phyloP scores from a whole-genome alignment of 2,888 invertebrate species.

The Alviniconcha strummeri region DNA sequence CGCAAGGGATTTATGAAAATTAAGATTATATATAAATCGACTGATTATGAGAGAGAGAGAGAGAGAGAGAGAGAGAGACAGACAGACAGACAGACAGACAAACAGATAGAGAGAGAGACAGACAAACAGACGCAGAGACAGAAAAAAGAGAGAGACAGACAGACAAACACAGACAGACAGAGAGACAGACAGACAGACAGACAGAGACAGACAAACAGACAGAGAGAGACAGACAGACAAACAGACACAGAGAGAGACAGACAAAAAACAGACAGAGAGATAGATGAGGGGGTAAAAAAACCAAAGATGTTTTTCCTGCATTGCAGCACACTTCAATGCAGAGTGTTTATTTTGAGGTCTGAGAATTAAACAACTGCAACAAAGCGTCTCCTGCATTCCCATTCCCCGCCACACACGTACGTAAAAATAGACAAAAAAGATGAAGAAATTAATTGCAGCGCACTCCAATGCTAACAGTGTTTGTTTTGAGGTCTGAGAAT shows the following conservation, averaged over 20 bases:
- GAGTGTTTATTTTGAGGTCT: not conserved
- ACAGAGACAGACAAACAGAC: slow-evolving; percentile 1
- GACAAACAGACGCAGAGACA: not conserved
- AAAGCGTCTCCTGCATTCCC: too few relatives aligned
- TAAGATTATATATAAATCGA: too few relatives aligned
- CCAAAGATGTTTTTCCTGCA: not conserved
- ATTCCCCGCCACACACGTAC: too few relatives aligned
- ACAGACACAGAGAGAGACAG: slow-evolving; percentile 12
- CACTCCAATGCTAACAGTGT: slow-evolving; percentile 1
- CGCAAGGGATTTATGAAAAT: not conserved
- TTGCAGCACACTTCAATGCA: not conserved
- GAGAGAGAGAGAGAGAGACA: slow-evolving; percentile 19
- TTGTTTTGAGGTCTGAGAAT: too few relatives aligned
- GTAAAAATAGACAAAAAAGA: slow-evolving; percentile 19
- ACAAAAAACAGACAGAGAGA: not conserved
- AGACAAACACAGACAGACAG: not conserved
- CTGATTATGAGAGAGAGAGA: not conserved
- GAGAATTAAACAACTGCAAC: not conserved
- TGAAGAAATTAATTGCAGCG: slow-evolving; percentile 1
- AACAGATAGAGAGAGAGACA: not conserved
- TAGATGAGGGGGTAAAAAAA: slow-evolving; percentile 20
- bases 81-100: not conserved
- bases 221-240: slow-evolving; percentile 11
- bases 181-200: not conserved
- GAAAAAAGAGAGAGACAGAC: not conserved